Percentiles rank a stretch among this genome's conserved stretches.
Evolutionary conservation across 2,113 vertebrate genomes (phyloP).

Genomic region (Hirundichthys speculiger): DNA sequence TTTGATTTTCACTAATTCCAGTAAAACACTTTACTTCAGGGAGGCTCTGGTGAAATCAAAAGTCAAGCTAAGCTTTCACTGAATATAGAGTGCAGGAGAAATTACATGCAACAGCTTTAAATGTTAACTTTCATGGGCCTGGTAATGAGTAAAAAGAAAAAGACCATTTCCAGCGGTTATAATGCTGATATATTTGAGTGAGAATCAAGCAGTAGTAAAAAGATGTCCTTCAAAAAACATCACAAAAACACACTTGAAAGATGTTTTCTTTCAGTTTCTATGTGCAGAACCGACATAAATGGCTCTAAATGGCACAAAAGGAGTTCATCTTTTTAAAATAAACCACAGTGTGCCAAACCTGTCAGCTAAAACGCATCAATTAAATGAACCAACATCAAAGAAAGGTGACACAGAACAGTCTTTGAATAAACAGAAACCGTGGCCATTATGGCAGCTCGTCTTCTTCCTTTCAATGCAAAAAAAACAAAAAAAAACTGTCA

Average conservation of each 20-base stretch:
- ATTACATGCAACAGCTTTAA: not conserved
- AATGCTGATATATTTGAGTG: not conserved
- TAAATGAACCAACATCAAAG: constrained; percentile 4
- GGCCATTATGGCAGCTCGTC: too few species aligned
- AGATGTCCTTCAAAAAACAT: too few species aligned
- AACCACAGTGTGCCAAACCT: not conserved
- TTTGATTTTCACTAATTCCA: constrained; percentile 39
- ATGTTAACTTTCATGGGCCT: not conserved
- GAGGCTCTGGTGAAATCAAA: constrained; percentile 43
- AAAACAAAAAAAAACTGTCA: too few species aligned
- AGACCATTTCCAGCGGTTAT: not conserved
- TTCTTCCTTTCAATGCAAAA: too few species aligned
- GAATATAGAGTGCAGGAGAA: constrained; percentile 2
- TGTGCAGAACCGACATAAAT: too few species aligned
- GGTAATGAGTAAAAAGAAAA: not conserved
- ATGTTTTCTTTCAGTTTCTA: too few species aligned
- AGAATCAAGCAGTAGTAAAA: too few species aligned
- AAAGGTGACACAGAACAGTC: not conserved
- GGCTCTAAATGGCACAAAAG: too few species aligned
- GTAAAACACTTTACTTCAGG: constrained; percentile 15
- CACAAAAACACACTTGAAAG: too few species aligned
- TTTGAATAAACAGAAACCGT: too few species aligned
- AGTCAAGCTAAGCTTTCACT: constrained; percentile 18
- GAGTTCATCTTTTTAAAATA: too few species aligned
- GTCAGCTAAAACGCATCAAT: not conserved